Conservation (phyloP, 1,140 invertebrate species). For the Dreissena rostriformis region DNA sequence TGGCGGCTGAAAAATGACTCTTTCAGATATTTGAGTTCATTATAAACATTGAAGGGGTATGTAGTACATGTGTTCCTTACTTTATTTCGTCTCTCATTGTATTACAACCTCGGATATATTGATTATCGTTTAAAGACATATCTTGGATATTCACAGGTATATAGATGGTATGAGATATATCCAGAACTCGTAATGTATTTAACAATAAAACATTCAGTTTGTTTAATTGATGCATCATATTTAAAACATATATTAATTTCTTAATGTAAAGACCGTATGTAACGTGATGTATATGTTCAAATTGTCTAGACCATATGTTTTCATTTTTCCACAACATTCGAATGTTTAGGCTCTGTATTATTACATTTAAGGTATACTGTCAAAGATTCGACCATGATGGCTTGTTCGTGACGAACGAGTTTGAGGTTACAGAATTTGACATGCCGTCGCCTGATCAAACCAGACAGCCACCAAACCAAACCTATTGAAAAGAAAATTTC, state of each 20-base stretch:
- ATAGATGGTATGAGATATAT: no score
- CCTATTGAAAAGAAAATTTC: neutral
- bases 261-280: neutral
- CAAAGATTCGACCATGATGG: slow-evolving; percentile 49
- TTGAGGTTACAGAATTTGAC: slow-evolving; percentile 66
- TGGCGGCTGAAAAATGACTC: slow-evolving; percentile 62
- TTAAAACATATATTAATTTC: slow-evolving; percentile 53
- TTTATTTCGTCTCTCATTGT: no score
- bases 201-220: no score
- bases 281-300: neutral
- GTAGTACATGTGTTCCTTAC: neutral
- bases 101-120: no score
- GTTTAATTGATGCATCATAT: no score
- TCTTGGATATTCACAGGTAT: no score
- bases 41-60: slow-evolving; percentile 58
- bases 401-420: slow-evolving; percentile 63
- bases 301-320: no score
- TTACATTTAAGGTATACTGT: slow-evolving; percentile 42
- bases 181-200: no score
- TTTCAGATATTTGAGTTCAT: slow-evolving; percentile 62
- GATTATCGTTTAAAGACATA: no score
- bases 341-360: neutral
- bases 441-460: slow-evolving; percentile 9
- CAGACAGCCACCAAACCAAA: neutral
- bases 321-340: no score